Evolutionary conservation across 2,797 vertebrate genomes (phyloP).

Genomic region (Phalanger gymnotis): DNA sequence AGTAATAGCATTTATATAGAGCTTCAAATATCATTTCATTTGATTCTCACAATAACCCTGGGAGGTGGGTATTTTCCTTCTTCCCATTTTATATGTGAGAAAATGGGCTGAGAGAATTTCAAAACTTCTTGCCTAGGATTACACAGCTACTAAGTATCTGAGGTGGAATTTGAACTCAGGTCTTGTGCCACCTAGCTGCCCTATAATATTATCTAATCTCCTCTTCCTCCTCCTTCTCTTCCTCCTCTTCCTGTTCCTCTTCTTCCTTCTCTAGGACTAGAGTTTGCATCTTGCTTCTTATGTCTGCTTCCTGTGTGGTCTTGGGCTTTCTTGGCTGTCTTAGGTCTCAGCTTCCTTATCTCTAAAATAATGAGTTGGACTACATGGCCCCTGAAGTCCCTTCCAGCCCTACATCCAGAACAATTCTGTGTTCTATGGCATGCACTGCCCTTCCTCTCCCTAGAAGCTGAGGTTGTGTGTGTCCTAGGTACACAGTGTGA

Average conservation of each 20-base stretch:
- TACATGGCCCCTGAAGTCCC: not conserved
- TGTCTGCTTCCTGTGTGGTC: not conserved
- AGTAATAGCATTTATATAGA: not conserved
- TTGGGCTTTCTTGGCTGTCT: not conserved
- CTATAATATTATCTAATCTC: not conserved
- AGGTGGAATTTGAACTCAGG: not conserved
- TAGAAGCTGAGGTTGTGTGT: accelerated
- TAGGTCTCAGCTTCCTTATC: not conserved
- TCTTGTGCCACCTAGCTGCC: not conserved
- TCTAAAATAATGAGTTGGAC: not conserved
- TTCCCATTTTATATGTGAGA: not conserved
- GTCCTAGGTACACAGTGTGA: accelerated
- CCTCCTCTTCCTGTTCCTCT: not conserved
- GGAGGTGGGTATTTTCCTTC: not conserved
- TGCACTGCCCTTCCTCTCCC: accelerated
- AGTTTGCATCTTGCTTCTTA: not conserved
- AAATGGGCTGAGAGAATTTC: not conserved
- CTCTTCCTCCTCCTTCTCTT: not conserved
- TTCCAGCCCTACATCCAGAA: not conserved
- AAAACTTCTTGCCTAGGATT: not conserved
- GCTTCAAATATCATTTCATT: not conserved
- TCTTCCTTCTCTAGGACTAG: not conserved
- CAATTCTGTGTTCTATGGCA: not conserved
- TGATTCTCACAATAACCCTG: not conserved
- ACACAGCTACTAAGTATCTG: not conserved